phyloP scores from a whole-genome alignment of 2,113 vertebrate genomes.

The Chunga burmeisteri region DNA sequence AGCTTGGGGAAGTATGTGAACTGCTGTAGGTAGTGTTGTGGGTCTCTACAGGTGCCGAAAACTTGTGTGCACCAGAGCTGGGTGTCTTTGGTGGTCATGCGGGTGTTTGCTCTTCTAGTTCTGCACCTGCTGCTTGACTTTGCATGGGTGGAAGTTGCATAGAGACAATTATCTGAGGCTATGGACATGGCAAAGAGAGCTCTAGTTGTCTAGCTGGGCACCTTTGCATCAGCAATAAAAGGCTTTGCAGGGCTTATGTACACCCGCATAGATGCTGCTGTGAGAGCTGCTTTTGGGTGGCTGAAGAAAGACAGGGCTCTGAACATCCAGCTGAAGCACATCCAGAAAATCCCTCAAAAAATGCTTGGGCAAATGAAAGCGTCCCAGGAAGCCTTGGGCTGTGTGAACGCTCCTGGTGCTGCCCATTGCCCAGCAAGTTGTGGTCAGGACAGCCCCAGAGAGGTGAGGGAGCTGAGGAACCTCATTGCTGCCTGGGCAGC shows the following conservation, averaged over 20 bases:
- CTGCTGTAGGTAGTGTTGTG: not conserved
- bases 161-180: not conserved
- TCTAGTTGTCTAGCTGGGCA: not conserved
- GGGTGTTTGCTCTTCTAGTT: not conserved
- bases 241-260: not conserved
- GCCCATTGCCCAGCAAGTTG: rapidly evolving
- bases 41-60: not conserved
- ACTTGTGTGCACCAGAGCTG: not conserved
- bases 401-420: not conserved
- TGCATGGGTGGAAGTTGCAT: not conserved
- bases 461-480: not conserved
- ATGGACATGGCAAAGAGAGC: not conserved
- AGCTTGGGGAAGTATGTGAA: not conserved
- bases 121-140: not conserved
- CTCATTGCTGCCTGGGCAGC: not conserved
- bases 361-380: not conserved
- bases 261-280: not conserved
- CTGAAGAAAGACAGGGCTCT: not conserved
- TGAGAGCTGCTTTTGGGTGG: not conserved
- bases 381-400: not conserved
- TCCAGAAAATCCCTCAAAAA: not conserved
- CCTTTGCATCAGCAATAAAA: not conserved
- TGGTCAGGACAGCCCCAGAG: not conserved
- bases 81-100: not conserved
- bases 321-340: not conserved